Base-by-base conservation (phyloP, 2,797 vertebrate genomes). In the Presbytis comata region DNA sequence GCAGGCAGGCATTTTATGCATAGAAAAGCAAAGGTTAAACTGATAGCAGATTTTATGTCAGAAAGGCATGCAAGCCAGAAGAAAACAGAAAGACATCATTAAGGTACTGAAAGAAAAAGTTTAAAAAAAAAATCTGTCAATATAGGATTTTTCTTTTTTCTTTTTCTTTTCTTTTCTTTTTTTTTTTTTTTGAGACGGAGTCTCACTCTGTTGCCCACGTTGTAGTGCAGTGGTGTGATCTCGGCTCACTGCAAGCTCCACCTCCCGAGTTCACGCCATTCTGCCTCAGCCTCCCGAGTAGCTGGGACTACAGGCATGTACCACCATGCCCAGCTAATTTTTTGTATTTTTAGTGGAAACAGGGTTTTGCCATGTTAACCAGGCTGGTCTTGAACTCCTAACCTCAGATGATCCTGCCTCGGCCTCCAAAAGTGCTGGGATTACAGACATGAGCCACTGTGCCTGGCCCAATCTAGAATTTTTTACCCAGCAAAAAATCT, bases 1-100 rank as follows among this genome's bases (percentile, higher is more conserved):
- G 33, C 19, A 88, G 0, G 8, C 24, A n/a, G 87, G 61, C 22
- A 57, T 46, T 74, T 82, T 57, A 79, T 61, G 28, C 17, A 83
- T 10, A 96, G 86, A 93, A 89, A 94, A 92, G 72, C 36, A 55
- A 78, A 92, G 59, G 39, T 50, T 8, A 87, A 93, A 93, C 75
- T 39, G 72, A 88, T 19, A 79, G 30, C 14, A 91, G 91, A 75
- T 53, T 64, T 91, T 48, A 67, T 39, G 39, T 80, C 61, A 57
- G 36, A 87, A 95, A 55, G n/a, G 5, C 75, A 30, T 17, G 24
- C 6, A 89, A 82, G 6, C 11, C 28, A 81, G 8, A 85, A 79
- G 70, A 83, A 93, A 91, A 57, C 2, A 91, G 50, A 53, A 79
- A 70, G 26, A 59, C 8, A 72, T 36, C 22, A 55, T 72, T 67